phyloP scores from a whole-genome alignment of 2,888 invertebrate genomes.

The Sicus ferrugineus region DNA sequence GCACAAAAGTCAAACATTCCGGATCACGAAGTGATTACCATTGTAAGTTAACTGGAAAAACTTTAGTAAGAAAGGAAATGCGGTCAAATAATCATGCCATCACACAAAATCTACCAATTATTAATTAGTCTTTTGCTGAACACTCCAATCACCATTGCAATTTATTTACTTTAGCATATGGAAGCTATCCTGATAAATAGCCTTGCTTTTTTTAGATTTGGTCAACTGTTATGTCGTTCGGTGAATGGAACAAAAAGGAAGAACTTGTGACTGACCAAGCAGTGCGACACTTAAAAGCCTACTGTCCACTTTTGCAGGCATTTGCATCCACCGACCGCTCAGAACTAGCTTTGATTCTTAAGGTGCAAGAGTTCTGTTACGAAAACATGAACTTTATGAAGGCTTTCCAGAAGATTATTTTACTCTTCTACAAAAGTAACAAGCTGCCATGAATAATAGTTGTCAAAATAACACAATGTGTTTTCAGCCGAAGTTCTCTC shows the following conservation, averaged over 20 bases:
- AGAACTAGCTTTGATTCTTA: constrained; percentile 86
- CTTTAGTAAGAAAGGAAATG: neutral
- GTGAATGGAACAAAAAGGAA: constrained; percentile 99
- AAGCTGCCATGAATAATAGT: neutral
- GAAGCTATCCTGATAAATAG: neutral
- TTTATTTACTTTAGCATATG: neutral
- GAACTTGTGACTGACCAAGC: constrained; percentile 96
- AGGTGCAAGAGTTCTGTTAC: constrained; percentile 97
- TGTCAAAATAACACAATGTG: neutral
- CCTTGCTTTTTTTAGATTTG: constrained; percentile 73
- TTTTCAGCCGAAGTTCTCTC: constrained; percentile 85
- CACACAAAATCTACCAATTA: no score
- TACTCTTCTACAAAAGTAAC: constrained; percentile 93
- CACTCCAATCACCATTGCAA: neutral
- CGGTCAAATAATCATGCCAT: no score
- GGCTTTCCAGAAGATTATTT: constrained; percentile 95
- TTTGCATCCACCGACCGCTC: constrained; percentile 87
- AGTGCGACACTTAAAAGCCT: constrained; percentile 85
- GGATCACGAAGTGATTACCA: constrained; percentile 88
- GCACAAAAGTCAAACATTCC: constrained; percentile 83
- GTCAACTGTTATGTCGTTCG: constrained; percentile 93
- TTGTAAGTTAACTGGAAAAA: constrained; percentile 69
- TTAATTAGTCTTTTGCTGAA: no score
- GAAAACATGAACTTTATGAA: constrained; percentile 99
- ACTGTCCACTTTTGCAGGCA: constrained; percentile 85